Percentiles rank a stretch among this genome's conserved stretches.
Conservation (phyloP, 2,113 vertebrate genomes). For the Salvelinus alpinus region DNA sequence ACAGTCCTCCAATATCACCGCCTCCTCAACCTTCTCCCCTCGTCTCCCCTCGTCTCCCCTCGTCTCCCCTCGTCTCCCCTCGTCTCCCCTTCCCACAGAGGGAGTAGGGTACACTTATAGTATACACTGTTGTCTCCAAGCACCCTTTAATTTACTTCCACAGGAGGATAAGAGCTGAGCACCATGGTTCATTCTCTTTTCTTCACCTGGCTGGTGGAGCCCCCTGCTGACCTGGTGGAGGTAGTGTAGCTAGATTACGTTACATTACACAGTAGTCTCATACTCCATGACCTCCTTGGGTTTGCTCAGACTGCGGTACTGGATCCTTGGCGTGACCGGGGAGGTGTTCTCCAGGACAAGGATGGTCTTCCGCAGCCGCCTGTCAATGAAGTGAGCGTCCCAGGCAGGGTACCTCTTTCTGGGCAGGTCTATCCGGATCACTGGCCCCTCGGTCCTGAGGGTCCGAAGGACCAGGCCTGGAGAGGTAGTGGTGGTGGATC, state of each 20-base stretch:
- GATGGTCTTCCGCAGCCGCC: constrained; percentile 93
- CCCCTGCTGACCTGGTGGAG: too few species aligned
- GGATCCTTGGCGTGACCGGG: constrained; percentile 85
- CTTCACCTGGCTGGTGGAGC: too few species aligned
- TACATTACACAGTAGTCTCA: constrained; percentile 92
- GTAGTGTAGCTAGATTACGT: too few species aligned
- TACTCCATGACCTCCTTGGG: constrained; percentile 95
- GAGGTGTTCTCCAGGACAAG: constrained; percentile 90
- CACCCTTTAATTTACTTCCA: too few species aligned
- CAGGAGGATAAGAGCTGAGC: too few species aligned
- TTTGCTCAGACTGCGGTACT: constrained; percentile 86
- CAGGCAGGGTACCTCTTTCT: constrained; percentile 96
- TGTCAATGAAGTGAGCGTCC: constrained; percentile 97
- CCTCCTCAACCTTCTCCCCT: not conserved
- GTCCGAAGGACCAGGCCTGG: constrained; percentile 69
- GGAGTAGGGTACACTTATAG: too few species aligned
- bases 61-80: too few species aligned
- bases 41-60: too few species aligned
- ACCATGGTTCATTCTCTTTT: too few species aligned
- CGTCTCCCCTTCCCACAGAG: too few species aligned
- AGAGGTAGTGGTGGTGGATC: constrained; percentile 74
- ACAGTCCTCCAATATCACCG: too few species aligned
- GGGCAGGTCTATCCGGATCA: constrained; percentile 96
- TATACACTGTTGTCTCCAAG: too few species aligned
- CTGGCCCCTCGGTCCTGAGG: constrained; percentile 88